phyloP scores from a whole-genome alignment of 2,113 vertebrate species.

The Alligator mississippiensis region DNA sequence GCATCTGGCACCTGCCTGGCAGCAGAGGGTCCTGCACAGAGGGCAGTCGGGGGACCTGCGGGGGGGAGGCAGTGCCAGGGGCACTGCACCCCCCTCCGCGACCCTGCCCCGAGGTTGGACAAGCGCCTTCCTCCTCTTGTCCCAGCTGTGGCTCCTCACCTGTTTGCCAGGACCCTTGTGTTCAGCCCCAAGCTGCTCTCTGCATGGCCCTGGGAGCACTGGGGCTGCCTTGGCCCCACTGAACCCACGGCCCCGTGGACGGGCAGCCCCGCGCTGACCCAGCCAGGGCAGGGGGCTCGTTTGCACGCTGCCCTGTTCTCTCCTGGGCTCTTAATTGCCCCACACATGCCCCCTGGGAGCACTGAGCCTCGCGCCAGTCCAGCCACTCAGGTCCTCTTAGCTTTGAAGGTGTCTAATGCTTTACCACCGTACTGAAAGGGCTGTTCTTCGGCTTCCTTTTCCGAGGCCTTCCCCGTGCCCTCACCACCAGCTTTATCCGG shows the following conservation, averaged over 20 bases:
- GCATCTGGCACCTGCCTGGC: too few relatives aligned
- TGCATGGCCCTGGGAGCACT: not conserved
- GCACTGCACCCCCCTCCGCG: too few relatives aligned
- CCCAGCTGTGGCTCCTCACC: not conserved
- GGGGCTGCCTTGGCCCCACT: not conserved
- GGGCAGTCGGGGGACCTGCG: too few relatives aligned
- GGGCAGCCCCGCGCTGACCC: not conserved
- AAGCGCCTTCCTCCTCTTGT: not conserved
- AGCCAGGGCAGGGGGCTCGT: not conserved
- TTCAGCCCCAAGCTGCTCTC: not conserved
- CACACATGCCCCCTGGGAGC: not conserved
- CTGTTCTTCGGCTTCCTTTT: not conserved
- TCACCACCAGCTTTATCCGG: not conserved
- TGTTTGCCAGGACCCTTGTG: not conserved
- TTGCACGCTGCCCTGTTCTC: rapidly evolving
- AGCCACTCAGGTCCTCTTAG: not conserved
- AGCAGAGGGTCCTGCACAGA: too few relatives aligned
- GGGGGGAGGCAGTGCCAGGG: too few relatives aligned
- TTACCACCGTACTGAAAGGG: not conserved
- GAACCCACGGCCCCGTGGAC: not conserved
- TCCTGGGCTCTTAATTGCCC: not conserved
- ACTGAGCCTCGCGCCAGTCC: not conserved
- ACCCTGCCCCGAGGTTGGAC: too few relatives aligned
- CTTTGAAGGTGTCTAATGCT: not conserved
- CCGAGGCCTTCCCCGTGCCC: not conserved